A percentile compares a stretch with the other conserved stretches of the same genome.
phyloP scores from a whole-genome alignment of 2,113 vertebrate genomes.

The Rhadina sibilatrix region DNA sequence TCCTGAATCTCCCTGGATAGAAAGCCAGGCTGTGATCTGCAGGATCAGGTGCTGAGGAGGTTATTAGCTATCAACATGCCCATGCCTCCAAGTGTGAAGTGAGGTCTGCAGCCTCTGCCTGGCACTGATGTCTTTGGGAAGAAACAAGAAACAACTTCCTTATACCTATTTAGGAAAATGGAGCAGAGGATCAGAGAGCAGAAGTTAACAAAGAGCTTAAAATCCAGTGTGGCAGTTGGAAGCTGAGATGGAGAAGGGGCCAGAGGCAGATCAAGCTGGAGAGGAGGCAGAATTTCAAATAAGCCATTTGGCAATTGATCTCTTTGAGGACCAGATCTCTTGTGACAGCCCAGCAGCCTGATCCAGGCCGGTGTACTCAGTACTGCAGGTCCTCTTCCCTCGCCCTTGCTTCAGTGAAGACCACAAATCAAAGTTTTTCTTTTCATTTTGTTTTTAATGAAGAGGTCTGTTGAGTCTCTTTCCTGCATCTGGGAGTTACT shows the following conservation, averaged over 20 bases:
- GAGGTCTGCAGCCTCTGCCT: not conserved
- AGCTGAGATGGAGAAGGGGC: not conserved
- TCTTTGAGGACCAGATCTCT: not conserved
- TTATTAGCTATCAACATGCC: not conserved
- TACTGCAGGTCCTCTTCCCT: not conserved
- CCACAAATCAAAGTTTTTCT: not conserved
- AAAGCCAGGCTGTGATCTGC: not conserved
- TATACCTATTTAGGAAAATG: not conserved
- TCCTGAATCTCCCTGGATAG: not conserved
- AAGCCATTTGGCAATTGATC: not conserved
- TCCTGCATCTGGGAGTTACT: conserved; percentile 27
- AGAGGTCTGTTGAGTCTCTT: not conserved
- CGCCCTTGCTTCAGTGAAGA: not conserved
- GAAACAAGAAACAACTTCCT: not conserved
- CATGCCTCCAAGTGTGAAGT: not conserved
- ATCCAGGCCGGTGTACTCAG: not conserved
- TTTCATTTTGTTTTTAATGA: not conserved
- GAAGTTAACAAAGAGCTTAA: conserved; percentile 3
- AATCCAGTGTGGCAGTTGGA: not conserved
- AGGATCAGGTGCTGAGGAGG: not conserved
- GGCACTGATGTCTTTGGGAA: not conserved
- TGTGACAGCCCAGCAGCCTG: not conserved
- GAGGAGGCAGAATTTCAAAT: not conserved
- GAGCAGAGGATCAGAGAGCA: not conserved
- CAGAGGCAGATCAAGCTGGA: not conserved